Percentiles rank a stretch among this genome's conserved stretches.
Conservation (phyloP, 2,797 vertebrate genomes). For the Atherinosoma microstoma region DNA sequence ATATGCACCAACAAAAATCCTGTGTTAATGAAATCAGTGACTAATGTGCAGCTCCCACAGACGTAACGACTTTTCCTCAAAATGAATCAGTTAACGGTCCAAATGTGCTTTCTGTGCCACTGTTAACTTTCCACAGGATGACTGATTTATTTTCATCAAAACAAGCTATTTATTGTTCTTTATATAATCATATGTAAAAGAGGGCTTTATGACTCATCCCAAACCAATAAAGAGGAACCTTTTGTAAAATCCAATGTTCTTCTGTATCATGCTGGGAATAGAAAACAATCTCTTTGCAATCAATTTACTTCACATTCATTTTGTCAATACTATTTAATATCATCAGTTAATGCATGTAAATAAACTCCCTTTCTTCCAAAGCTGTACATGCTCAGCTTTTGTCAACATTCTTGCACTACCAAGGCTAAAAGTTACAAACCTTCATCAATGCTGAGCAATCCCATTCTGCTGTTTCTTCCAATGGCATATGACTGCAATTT, state of each 20-base stretch:
- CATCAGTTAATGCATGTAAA: constrained; percentile 50
- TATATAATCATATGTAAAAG: constrained; percentile 81
- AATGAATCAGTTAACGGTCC: constrained; percentile 48
- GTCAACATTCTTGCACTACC: constrained; percentile 14
- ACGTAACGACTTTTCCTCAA: constrained; percentile 52
- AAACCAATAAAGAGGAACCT: constrained; percentile 86
- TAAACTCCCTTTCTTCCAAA: constrained; percentile 40
- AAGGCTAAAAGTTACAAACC: not conserved
- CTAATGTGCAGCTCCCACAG: constrained; percentile 68
- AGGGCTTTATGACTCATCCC: constrained; percentile 61
- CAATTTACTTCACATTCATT: constrained; percentile 20
- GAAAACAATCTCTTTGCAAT: constrained; percentile 29
- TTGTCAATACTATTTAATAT: constrained; percentile 2
- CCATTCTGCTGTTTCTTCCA: not conserved
- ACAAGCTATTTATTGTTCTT: constrained; percentile 87
- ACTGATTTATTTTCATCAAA: constrained; percentile 75
- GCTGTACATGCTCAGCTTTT: constrained; percentile 44
- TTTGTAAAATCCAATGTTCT: constrained; percentile 86
- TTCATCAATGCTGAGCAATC: not conserved
- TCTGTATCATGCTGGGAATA: constrained; percentile 73
- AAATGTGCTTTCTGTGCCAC: constrained; percentile 75
- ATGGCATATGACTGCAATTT: constrained; percentile 2
- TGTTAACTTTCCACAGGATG: constrained; percentile 69
- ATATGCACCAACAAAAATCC: constrained; percentile 77
- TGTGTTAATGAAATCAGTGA: constrained; percentile 80